These are phyloP conservation scores for Anoplolepis gracilipes DNA, from an alignment of 1,140 invertebrate genomes.

Conservation along the genomic window DNA sequence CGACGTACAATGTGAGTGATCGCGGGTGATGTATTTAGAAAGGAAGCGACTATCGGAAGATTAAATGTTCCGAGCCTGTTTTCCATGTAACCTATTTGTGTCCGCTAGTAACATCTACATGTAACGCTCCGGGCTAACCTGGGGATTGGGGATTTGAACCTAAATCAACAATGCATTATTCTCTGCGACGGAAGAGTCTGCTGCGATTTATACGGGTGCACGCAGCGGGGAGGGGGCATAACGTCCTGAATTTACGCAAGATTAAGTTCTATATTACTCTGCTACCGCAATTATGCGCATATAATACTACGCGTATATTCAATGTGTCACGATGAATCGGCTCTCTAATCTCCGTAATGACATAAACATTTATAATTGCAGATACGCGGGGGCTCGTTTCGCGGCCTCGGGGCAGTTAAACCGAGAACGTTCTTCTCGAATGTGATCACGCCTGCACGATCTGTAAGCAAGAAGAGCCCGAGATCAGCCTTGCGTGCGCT, in stretches of 20 bases:
- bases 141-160: constrained; percentile 42
- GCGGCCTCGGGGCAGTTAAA: constrained; percentile 40
- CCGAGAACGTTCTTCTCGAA: constrained; percentile 17
- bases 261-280: constrained; percentile 70
- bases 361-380: constrained; percentile 67
- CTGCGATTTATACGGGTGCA: constrained; percentile 59
- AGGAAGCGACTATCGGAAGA: constrained; percentile 64
- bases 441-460: constrained; percentile 54
- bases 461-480: constrained; percentile 12
- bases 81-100: constrained; percentile 27
- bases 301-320: constrained; percentile 60
- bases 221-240: constrained; percentile 14
- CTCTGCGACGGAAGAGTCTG: constrained; percentile 41
- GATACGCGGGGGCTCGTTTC: constrained; percentile 45
- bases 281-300: constrained; percentile 66
- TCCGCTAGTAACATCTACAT: constrained; percentile 57
- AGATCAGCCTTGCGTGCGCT: constrained; percentile 36
- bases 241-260: constrained; percentile 65
- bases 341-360: constrained; percentile 63
- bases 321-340: constrained; percentile 61
- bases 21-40: neutral
- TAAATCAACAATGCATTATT: constrained; percentile 74
- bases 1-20: neutral
- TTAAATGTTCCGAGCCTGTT: constrained; percentile 65
- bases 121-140: constrained; percentile 5